These are phyloP conservation scores for Camponotus vicinus DNA, from an alignment of 1,140 invertebrate species.

Conservation along the genomic window DNA sequence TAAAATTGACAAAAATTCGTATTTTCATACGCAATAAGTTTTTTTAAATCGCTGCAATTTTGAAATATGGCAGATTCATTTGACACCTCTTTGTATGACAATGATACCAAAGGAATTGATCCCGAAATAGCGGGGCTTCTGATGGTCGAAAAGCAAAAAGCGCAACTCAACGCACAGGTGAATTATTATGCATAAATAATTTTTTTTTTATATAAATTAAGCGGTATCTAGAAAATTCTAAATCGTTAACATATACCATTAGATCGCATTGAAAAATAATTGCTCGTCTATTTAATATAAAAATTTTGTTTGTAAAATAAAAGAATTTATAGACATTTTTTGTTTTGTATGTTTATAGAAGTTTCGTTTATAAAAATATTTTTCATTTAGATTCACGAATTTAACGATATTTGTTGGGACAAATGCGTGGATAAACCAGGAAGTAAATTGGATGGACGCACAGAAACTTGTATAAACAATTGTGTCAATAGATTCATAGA, in stretches of 20 bases:
- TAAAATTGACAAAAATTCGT: not conserved
- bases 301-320: not conserved
- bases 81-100: not conserved
- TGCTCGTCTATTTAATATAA: not conserved
- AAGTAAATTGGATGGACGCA: conserved; percentile 94
- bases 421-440: conserved; percentile 96
- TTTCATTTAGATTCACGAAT: conserved; percentile 92
- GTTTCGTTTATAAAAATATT: conserved; percentile 2
- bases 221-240: too few species aligned
- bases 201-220: not conserved
- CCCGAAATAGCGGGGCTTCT: conserved; percentile 94
- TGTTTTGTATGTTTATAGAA: not conserved
- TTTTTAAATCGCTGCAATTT: not conserved
- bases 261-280: not conserved
- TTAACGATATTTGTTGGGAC: conserved; percentile 98
- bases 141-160: conserved; percentile 95
- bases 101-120: conserved; percentile 84
- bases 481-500: conserved; percentile 98
- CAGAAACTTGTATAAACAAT: conserved; percentile 96
- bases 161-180: conserved; percentile 94
- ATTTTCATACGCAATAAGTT: not conserved
- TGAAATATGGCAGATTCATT: conserved; percentile 49
- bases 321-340: too few species aligned
- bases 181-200: conserved; percentile 40
- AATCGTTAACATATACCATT: not conserved